Percentiles rank a stretch among this genome's conserved stretches.
Conservation (phyloP, 2,888 invertebrate species). For the Dicranocentrus wangi region DNA sequence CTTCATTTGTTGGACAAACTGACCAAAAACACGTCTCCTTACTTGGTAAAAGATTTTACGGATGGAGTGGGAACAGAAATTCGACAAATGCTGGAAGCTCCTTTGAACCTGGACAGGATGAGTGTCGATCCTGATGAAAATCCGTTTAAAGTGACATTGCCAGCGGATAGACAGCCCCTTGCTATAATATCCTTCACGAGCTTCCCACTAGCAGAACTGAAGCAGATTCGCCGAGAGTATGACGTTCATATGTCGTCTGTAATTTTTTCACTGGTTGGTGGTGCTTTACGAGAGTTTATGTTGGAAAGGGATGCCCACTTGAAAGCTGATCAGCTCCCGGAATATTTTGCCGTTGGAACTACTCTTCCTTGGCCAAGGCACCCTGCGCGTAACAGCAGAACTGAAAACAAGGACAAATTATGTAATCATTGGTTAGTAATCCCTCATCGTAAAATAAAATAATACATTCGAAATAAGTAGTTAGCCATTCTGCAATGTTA, state of each 20-base stretch:
- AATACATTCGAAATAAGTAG: too few relatives aligned
- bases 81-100: conserved; percentile 48
- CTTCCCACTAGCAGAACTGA: conserved; percentile 25
- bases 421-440: conserved; percentile 57
- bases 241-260: conserved; percentile 34
- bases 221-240: conserved; percentile 31
- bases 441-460: neutral
- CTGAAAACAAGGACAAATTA: conserved; percentile 14
- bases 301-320: conserved; percentile 10
- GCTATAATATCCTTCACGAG: conserved; percentile 43
- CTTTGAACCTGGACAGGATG: conserved; percentile 27
- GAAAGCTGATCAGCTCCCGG: conserved; percentile 13
- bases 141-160: conserved; percentile 10
- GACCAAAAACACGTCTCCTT: conserved; percentile 38
- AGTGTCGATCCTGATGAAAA: conserved; percentile 10
- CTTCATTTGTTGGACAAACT: conserved; percentile 50
- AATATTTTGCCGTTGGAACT: conserved; percentile 2
- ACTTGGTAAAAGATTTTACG: conserved; percentile 44
- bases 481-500: too few relatives aligned
- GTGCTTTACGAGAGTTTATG: conserved; percentile 34
- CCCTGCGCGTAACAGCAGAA: conserved; percentile 26
- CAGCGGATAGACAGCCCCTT: neutral
- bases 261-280: conserved; percentile 29
- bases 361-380: conserved; percentile 50
- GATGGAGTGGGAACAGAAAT: conserved; percentile 20